Base-by-base conservation (phyloP, 2,888 invertebrate genomes). In the Incurvaria masculella region DNA sequence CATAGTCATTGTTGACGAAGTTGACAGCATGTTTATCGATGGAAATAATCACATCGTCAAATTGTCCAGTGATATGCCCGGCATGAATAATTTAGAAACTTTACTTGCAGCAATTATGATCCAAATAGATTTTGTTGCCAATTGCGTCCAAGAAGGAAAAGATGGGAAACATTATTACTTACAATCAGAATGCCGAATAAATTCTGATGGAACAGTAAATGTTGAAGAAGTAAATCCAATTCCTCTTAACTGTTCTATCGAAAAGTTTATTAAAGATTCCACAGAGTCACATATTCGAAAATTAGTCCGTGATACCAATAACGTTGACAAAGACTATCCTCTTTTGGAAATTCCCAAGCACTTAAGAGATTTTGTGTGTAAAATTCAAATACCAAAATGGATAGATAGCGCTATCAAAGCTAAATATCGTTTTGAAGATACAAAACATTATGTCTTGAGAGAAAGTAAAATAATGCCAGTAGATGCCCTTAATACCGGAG, bases 21-120 rank as follows among this genome's bases (percentile, higher is more conserved):
- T 53, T 3, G 53, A 53, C 42, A 53, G 49, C 38, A 53, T 53
- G 53, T 47, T 53, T 6, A 49, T 53, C 16, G 53, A 53, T 42
- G 51, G 53, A 19, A 53, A 53, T 23, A 50, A 53, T 45, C 49
- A 46, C 46, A 51, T 51, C 18, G 26, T 53, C 11, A 38, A 18
- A 11, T 23, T 53, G 2, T 21, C 51, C 2, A 17, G 33, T 14
- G 49, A 48, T 21, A 48, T 53, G 50, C 51, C 53, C 8, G 53
- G 45, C n/a, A 53, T 53, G 53, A 48, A 53, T 33, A 33, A 53
- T 48, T 50, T 53, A 10, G 53, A 53, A 45, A 17, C 41, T 2
- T n/a, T 53, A 18, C 38, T 53, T 17, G 53, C 51, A 16, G 50
- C 51, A 1, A 53, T 53, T 45, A 46, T 48, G 23, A 50, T 53